Evolutionary conservation across 2,888 invertebrate species (phyloP), one percentile per base, ranked within the genome.

Genomic region (Apodemia zela): DNA sequence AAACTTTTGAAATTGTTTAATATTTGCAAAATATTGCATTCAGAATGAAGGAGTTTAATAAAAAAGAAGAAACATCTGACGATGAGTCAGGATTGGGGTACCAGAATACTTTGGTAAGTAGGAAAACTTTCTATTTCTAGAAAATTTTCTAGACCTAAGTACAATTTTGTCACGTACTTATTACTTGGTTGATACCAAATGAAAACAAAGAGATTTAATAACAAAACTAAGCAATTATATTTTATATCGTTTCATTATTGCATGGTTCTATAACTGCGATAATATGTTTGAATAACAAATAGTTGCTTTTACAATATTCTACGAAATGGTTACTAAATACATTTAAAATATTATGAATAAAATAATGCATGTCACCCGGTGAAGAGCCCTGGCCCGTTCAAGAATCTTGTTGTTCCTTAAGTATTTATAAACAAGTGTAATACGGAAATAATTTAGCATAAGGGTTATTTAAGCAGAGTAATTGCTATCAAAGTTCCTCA

Each of bases 61-160:
- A 71, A 62, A 89, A 88, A 68, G 89, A 91, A 18, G 92, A 92
- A 69, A 87, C 82, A 45, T 92, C 90, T 2, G 93, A 93, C 74
- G 93, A 94, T 73, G 94, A 93, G 72, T 89, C 93, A 66, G 95
- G 95, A 66, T 84, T 96, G 76, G 95, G 95, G 62, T 94, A 94
- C 75, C 94, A 94, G 79, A 94, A 94, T 73, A 94, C 94, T 58
- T 93, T 94, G 93, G 94, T 94, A 75, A 94, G 94, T 92, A 35
- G 7, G 57, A 57, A 65, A 63, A 65, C 51, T 45, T 70, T 63
- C 63, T 68, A 67, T 71, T 80, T 80, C 75, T 79, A 82, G 79
- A 81, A 80, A 75, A 72, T 72, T 71, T 67, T 65, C 63, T 29
- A 38, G 21, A 35, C 15, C 11, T 33, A 59, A 11, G 15, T 25